phyloP scores from a whole-genome alignment of 2,113 vertebrate species.

The Paradisaea rubra region DNA sequence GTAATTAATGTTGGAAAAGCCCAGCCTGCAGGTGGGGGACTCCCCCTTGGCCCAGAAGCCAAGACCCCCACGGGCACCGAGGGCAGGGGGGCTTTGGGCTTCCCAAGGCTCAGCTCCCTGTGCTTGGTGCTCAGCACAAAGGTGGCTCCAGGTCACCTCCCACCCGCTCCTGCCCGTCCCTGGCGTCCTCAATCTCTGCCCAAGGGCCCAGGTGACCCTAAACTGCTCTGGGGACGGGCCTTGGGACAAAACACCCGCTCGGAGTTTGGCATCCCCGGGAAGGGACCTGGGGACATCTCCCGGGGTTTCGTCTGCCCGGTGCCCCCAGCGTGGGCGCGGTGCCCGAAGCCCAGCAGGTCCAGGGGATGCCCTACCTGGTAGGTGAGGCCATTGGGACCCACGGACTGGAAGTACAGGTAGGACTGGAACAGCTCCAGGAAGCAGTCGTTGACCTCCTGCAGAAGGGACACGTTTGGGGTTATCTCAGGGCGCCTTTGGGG shows the following conservation, averaged over 20 bases:
- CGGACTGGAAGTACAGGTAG: constrained; percentile 91
- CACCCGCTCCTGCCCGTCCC: not conserved
- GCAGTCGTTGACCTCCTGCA: constrained; percentile 87
- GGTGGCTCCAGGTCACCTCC: not conserved
- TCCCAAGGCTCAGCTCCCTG: not conserved
- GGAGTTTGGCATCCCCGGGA: accelerated
- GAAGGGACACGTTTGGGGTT: not conserved
- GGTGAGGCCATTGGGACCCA: constrained; percentile 79
- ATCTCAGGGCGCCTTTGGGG: not conserved
- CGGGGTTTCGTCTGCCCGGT: accelerated
- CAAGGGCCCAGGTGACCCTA: not conserved
- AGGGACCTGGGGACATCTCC: not conserved
- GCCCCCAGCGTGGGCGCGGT: not conserved
- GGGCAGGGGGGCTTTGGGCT: not conserved
- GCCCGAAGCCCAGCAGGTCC: accelerated
- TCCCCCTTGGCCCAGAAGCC: not conserved
- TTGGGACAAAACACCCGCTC: not conserved
- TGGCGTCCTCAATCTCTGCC: not conserved
- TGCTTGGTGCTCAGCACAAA: not conserved
- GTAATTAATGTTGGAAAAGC: accelerated
- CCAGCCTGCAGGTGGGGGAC: not conserved
- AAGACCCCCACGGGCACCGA: accelerated
- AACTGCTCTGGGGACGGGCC: not conserved
- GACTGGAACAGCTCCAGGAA: constrained; percentile 93
- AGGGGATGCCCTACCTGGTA: constrained; percentile 78